Percentiles rank a stretch among this genome's conserved stretches.
phyloP scores from a whole-genome alignment of 2,797 vertebrate species.

The Adelosebastes latens region DNA sequence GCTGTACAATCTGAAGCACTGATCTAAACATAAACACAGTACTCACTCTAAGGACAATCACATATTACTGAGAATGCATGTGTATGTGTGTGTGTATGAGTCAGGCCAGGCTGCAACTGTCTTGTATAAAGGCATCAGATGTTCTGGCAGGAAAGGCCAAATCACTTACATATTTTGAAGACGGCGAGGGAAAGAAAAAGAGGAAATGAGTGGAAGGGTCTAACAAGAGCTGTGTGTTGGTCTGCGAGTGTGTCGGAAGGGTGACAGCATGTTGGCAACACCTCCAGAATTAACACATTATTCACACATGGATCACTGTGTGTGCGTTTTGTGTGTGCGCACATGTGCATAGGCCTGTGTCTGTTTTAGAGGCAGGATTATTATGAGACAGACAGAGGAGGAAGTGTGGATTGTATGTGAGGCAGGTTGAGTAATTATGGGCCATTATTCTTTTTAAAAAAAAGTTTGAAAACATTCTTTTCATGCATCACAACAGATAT shows the following conservation, averaged over 20 bases:
- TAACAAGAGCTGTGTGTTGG: constrained; percentile 56
- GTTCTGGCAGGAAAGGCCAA: constrained; percentile 57
- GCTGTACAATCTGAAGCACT: constrained; percentile 22
- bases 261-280: constrained; percentile 67
- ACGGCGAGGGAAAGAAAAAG: constrained; percentile 24
- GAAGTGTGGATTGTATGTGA: neutral
- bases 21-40: constrained; percentile 19
- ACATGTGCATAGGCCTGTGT: neutral
- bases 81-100: neutral
- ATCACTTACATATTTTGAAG: constrained; percentile 64
- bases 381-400: constrained; percentile 1
- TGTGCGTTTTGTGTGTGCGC: neutral
- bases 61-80: neutral
- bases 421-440: neutral
- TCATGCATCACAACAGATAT: neutral
- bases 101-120: constrained; percentile 5
- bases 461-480: neutral
- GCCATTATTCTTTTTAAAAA: neutral
- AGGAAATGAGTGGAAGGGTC: constrained; percentile 68
- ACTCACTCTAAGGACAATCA: neutral
- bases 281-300: constrained; percentile 73
- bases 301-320: constrained; percentile 62
- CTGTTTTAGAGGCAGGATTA: constrained; percentile 16
- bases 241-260: constrained; percentile 26
- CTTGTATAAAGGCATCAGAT: constrained; percentile 37